Base-by-base conservation (phyloP, 2,797 vertebrate species). In the Pelobates cultripes region DNA sequence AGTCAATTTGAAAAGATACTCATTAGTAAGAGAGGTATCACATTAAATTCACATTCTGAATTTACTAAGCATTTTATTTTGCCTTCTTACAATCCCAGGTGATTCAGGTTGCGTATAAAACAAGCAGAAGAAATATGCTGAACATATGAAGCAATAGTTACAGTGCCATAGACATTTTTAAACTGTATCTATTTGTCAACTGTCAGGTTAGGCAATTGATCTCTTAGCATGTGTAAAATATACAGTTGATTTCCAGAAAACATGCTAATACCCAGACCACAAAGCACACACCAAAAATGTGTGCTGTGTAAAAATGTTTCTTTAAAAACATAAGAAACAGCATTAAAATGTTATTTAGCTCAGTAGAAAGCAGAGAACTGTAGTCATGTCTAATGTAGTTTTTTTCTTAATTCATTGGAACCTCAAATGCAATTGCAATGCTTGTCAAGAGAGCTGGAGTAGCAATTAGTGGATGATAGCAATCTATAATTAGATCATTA, bases 1-100 rank as follows among this genome's bases (percentile, higher is more conserved):
- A 90, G 81, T 86, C 90, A 88, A 53, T 83, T 90, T 90, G 88
- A 87, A 87, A 88, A 86, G 85, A 74, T 51, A 57, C 87, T 87
- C 89, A 91, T 91, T 91, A 90, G 53, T 66, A 91, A 89, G 82
- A 85, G 7, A 14, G 88, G 87, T 89, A 91, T 91, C 90, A 82
- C 75, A 63, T 92, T 51, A 88, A 88, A 88, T 86, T 87, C 84
- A 86, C 75, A 84, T 64, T 85, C 87, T 85, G 85, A 89, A 81
- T 92, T 93, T 90, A 89, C 82, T 89, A 86, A 86, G 86, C 70
- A 83, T 90, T 90, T 90, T 87, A 90, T 89, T 90, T 92, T 89
- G 88, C 88, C 85, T 89, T 90, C 89, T 84, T 78, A 84, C 85
- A 84, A 44, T 87, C 88, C 90, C 89, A 90, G 86, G 86, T 68